phyloP scores from a whole-genome alignment of 2,888 invertebrate genomes.

The Argynnis bischoffii region DNA sequence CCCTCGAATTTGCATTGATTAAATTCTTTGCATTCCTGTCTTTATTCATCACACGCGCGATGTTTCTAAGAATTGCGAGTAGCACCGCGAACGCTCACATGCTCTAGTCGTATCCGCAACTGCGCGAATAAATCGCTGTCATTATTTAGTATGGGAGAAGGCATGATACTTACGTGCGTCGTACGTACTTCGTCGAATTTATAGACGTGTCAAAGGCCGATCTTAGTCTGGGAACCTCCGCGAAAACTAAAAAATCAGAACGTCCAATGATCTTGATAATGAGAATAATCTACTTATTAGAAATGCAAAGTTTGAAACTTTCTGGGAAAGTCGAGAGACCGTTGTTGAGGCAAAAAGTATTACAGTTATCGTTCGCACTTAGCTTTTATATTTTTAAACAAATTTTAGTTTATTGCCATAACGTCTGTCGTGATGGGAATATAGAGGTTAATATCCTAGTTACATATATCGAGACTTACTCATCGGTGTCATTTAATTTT shows the following conservation, averaged over 20 bases:
- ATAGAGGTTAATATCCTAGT: constrained; percentile 39
- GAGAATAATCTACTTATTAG: constrained; percentile 41
- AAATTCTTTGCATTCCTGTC: constrained; percentile 69
- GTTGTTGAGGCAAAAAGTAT: constrained; percentile 41
- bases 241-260: constrained; percentile 52
- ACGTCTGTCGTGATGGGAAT: constrained; percentile 51
- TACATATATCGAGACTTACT: constrained; percentile 58
- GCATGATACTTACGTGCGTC: constrained; percentile 63
- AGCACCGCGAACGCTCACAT: constrained; percentile 62
- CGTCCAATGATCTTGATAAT: constrained; percentile 35
- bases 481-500: constrained; percentile 60
- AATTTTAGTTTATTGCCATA: constrained; percentile 34
- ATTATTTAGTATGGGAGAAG: constrained; percentile 73
- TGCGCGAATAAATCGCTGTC: constrained; percentile 68
- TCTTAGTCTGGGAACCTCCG: constrained; percentile 63
- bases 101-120: constrained; percentile 63
- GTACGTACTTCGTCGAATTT: constrained; percentile 65
- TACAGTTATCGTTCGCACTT: constrained; percentile 44
- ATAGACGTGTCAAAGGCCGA: constrained; percentile 69
- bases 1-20: constrained; percentile 76
- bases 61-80: constrained; percentile 73
- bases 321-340: constrained; percentile 36
- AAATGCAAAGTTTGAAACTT: constrained; percentile 38
- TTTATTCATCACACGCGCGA: constrained; percentile 79
- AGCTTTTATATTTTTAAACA: constrained; percentile 34